Conservation (phyloP, 2,113 vertebrate species). For the Harpagus bidentatus region DNA sequence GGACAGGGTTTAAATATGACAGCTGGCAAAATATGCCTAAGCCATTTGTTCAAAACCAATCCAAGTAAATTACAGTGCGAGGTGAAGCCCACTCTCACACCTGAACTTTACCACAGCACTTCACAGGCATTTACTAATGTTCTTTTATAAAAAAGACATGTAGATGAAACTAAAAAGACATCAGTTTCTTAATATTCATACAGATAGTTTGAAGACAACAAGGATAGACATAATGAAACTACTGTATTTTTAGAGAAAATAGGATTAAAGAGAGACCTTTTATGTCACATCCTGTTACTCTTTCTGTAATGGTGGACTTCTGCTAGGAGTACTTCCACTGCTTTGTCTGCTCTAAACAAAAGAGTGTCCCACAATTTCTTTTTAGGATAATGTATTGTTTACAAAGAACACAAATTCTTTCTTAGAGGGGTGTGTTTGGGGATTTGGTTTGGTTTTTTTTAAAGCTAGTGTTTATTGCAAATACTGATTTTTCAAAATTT, state of each 20-base stretch:
- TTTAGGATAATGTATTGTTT: not conserved
- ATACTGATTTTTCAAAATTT: not conserved
- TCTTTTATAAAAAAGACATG: not conserved
- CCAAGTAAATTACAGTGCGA: not conserved
- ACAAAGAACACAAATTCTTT: not conserved
- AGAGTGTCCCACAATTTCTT: not conserved
- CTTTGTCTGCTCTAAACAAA: not conserved
- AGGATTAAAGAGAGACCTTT: not conserved
- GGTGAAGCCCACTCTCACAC: not conserved
- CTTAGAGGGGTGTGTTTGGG: not conserved
- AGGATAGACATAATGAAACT: not conserved
- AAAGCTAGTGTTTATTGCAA: not conserved
- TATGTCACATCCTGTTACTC: not conserved
- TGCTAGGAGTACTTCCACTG: not conserved
- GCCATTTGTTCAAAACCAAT: not conserved
- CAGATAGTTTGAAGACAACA: not conserved
- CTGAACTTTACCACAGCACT: not conserved
- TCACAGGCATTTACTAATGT: not conserved
- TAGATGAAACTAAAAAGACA: not conserved
- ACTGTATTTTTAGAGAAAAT: not conserved
- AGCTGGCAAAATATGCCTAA: not conserved
- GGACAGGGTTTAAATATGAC: not conserved
- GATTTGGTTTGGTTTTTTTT: not conserved
- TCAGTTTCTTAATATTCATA: not conserved
- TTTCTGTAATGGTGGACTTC: not conserved